Percentiles rank a stretch among this genome's conserved stretches.
These are phyloP conservation scores for Samia ricini DNA, from an alignment of 1,140 invertebrate species.

Conservation along the genomic window DNA sequence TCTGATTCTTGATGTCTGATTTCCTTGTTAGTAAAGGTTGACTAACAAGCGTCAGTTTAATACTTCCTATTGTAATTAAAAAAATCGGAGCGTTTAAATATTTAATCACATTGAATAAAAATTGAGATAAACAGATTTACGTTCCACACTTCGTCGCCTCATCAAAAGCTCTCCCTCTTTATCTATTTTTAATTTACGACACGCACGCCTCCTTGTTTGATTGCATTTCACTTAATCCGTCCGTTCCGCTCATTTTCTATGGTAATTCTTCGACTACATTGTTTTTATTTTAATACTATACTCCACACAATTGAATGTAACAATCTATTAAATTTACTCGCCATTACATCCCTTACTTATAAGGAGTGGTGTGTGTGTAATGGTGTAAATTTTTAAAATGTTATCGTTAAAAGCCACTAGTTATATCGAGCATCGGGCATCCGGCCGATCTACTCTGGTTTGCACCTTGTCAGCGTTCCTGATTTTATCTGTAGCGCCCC, in stretches of 20 bases:
- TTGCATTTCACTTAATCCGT: constrained; percentile 65
- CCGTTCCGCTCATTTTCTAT: constrained; percentile 69
- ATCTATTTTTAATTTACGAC: constrained; percentile 40
- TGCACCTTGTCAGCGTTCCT: constrained; percentile 73
- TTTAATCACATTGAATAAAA: constrained; percentile 23
- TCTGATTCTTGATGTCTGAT: no score
- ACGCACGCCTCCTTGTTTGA: constrained; percentile 52
- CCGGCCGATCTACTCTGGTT: constrained; percentile 68
- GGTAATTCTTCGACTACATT: constrained; percentile 68
- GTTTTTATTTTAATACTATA: constrained; percentile 61
- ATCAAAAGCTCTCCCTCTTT: constrained; percentile 28
- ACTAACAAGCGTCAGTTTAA: background rate
- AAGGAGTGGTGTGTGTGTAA: constrained; percentile 16
- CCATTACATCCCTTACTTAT: constrained; percentile 16
- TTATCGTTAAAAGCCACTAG: constrained; percentile 20
- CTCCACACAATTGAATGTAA: constrained; percentile 10
- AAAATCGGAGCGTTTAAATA: background rate
- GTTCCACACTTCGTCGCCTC: constrained; percentile 25
- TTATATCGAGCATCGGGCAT: constrained; percentile 33
- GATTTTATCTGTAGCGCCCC: constrained; percentile 61
- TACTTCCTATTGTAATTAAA: background rate
- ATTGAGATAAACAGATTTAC: constrained; percentile 34
- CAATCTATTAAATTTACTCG: constrained; percentile 4
- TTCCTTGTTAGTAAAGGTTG: no score
- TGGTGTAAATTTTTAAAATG: background rate